phyloP scores from a whole-genome alignment of 2,113 vertebrate species.

The Orientallactaga bullata region DNA sequence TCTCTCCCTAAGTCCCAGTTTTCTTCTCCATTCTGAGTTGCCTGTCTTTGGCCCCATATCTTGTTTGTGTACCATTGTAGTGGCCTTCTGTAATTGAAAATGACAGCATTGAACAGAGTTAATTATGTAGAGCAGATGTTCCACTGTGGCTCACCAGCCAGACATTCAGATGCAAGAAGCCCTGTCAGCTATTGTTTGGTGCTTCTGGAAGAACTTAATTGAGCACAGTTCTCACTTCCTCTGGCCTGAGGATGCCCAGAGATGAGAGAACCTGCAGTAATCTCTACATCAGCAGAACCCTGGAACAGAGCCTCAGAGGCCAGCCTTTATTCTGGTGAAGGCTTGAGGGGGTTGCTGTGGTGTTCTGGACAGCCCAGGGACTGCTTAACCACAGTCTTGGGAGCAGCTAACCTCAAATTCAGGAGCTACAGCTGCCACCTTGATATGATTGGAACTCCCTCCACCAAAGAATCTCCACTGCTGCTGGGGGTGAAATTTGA shows the following conservation, averaged over 20 bases:
- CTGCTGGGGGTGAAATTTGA: neutral
- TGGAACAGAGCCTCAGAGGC: neutral
- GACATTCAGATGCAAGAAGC: neutral
- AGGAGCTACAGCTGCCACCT: neutral
- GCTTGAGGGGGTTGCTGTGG: no score
- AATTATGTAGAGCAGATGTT: neutral
- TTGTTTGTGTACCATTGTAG: neutral
- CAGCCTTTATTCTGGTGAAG: neutral
- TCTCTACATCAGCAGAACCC: neutral
- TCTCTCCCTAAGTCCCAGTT: neutral
- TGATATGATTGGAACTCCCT: neutral
- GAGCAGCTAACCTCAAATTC: neutral
- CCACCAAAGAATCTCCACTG: neutral
- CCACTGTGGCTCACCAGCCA: neutral
- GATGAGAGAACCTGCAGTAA: neutral
- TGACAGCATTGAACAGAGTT: neutral
- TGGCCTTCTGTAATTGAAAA: constrained; percentile 37
- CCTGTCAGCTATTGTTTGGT: neutral
- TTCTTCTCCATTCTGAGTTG: neutral
- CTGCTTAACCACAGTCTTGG: neutral
- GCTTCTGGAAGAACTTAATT: constrained; percentile 23
- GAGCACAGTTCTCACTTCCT: neutral
- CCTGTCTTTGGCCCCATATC: neutral
- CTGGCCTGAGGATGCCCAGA: neutral
- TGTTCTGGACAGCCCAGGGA: neutral